Base-by-base conservation (phyloP, 2,888 invertebrate species). In the Macrosoma leucophasiata region DNA sequence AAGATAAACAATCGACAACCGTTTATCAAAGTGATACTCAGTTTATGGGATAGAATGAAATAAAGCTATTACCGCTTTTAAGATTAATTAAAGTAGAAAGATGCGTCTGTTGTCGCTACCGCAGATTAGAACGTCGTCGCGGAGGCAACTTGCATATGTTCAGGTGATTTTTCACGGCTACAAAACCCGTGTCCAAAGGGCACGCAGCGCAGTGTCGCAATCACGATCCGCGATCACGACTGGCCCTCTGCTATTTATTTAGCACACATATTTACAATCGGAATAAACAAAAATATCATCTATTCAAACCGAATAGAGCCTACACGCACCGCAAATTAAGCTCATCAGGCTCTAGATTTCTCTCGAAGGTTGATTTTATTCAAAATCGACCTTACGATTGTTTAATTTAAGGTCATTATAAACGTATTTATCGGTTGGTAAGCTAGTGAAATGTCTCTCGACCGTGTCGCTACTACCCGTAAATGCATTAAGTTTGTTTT, bases 151-250 rank as follows among this genome's bases (percentile, higher is more conserved):
- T 78, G 79, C 82, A 84, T 50, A 51, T 79, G 84, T 81, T 75
- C 71, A 69, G 77, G 75, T 82, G 78, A 81, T 82, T 82, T 82
- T 84, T 84, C 84, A 84, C 82, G 77, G 82, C 75, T 78, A 63
- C 71, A 64, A 68, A 71, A 76, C 79, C 73, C 71, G 61, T 76
- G 79, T 77, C 64, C 79, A 82, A 82, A 82, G 84, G 79, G 75
- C 79, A 81, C 75, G 75, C 79, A 78, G 75, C 61, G 62, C 72
- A 62, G 79, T 82, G 82, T 82, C 69, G 77, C 70, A 82, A 82
- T 84, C 82, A 82, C 82, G 82, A 84, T 73, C 71, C 75, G 52
- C 55, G 78, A 84, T 82, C 82, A 84, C 82, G 82, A 84, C 79
- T 51, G 62, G 65, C 65, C 67, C 68, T 74, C 65, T 64, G 66